Evolutionary conservation across 2,113 vertebrate genomes (phyloP).

Genomic region (Smithornis capensis): DNA sequence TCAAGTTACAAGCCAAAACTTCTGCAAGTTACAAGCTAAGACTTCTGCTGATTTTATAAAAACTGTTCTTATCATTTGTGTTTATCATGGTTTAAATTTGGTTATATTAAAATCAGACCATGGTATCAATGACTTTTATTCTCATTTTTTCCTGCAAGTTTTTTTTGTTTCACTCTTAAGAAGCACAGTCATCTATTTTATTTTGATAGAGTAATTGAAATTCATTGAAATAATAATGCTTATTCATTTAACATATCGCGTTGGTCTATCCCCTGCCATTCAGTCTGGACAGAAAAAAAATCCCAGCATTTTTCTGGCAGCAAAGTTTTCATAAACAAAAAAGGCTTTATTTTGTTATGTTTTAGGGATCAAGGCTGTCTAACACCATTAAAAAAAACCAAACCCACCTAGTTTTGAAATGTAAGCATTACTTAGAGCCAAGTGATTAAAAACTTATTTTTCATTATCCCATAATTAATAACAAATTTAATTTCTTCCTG

Average conservation of each 20-base stretch:
- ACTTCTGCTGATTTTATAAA: not conserved
- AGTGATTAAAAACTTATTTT: not conserved
- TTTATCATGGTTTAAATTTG: not conserved
- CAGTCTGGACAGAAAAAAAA: not conserved
- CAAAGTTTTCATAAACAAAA: not conserved
- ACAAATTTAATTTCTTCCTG: not conserved
- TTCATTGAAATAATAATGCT: not conserved
- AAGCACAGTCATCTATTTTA: not conserved
- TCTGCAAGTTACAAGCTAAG: not conserved
- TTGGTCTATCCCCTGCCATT: not conserved
- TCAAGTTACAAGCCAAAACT: not conserved
- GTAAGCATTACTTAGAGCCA: not conserved
- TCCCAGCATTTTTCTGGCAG: not conserved
- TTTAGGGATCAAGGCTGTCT: not conserved
- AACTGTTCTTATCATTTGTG: not conserved
- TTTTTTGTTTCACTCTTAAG: not conserved
- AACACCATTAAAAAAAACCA: not conserved
- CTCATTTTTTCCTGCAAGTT: not conserved
- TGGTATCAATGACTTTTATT: not conserved
- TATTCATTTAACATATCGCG: not conserved
- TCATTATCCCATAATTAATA: not conserved
- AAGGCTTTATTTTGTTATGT: not conserved
- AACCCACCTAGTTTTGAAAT: not conserved
- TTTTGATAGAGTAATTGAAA: not conserved
- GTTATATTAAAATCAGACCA: not conserved